A percentile compares a stretch with the other conserved stretches of the same genome.
Evolutionary conservation across 2,888 invertebrate species (phyloP).

Genomic region (Xylota sylvarum): DNA sequence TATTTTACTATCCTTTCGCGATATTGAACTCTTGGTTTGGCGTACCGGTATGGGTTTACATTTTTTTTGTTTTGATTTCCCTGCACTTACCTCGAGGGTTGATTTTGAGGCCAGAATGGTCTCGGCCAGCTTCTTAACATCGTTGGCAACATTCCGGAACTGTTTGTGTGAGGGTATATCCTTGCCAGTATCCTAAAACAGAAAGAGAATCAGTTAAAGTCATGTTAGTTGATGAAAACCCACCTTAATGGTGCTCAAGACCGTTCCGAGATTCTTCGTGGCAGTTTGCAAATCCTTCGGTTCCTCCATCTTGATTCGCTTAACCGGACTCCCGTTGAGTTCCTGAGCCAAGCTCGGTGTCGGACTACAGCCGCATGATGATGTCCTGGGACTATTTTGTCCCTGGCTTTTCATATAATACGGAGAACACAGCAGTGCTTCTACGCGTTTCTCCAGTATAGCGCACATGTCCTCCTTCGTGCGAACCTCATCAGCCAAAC

Average conservation of each 20-base stretch:
- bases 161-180: conserved; percentile 82
- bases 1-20: neutral
- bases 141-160: conserved; percentile 82
- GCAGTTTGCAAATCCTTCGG: conserved; percentile 80
- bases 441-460: conserved; percentile 80
- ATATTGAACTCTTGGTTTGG: neutral
- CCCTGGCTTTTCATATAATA: conserved; percentile 31
- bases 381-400: conserved; percentile 5
- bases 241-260: conserved; percentile 81
- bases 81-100: conserved; percentile 73
- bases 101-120: conserved; percentile 79
- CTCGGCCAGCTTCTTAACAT: conserved; percentile 83
- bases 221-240: neutral
- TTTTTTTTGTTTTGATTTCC: conserved; percentile 41
- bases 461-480: conserved; percentile 82
- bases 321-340: conserved; percentile 81
- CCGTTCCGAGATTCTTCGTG: conserved; percentile 80
- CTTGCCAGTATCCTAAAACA: conserved; percentile 79
- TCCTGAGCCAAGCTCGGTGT: conserved; percentile 83
- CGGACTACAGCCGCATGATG: conserved; percentile 26
- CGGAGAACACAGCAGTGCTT: conserved; percentile 78
- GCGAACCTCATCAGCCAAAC: conserved; percentile 87
- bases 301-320: conserved; percentile 80
- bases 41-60: neutral
- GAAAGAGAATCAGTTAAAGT: neutral